phyloP scores from a whole-genome alignment of 2,888 invertebrate species.

The Pecten maximus region DNA sequence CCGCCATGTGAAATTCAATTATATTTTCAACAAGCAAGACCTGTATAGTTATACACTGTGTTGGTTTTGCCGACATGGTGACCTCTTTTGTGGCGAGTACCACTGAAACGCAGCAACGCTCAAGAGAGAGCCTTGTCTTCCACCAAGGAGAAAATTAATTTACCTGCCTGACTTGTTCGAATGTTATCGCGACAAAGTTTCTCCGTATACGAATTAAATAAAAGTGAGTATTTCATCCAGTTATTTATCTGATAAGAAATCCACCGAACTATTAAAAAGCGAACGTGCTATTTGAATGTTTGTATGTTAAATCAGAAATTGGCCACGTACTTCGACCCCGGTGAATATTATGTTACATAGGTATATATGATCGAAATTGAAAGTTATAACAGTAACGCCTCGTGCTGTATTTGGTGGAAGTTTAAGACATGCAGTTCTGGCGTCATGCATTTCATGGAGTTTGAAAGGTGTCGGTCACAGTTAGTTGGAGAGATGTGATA shows the following conservation, averaged over 20 bases:
- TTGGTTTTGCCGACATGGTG: neutral
- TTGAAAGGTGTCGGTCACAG: neutral
- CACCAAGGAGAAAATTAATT: neutral
- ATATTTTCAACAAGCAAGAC: neutral
- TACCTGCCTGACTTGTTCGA: neutral
- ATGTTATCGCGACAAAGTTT: slow-evolving; percentile 5
- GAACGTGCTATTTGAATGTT: neutral
- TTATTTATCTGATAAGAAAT: neutral
- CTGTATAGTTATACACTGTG: neutral
- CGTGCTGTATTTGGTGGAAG: no score
- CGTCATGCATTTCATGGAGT: neutral
- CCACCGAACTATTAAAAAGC: neutral
- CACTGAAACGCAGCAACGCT: neutral
- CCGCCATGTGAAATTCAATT: neutral
- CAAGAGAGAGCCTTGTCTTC: neutral
- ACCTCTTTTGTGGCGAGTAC: neutral
- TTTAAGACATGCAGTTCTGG: neutral
- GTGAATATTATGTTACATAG: neutral
- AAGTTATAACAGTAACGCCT: neutral
- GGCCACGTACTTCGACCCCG: neutral
- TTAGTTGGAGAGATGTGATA: neutral
- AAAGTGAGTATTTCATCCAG: neutral
- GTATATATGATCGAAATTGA: neutral
- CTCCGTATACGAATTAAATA: neutral
- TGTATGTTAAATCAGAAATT: neutral